Percentiles rank a stretch among this genome's conserved stretches.
These are phyloP conservation scores for Anodontia alba DNA, from an alignment of 2,888 invertebrate genomes.

Conservation along the genomic window DNA sequence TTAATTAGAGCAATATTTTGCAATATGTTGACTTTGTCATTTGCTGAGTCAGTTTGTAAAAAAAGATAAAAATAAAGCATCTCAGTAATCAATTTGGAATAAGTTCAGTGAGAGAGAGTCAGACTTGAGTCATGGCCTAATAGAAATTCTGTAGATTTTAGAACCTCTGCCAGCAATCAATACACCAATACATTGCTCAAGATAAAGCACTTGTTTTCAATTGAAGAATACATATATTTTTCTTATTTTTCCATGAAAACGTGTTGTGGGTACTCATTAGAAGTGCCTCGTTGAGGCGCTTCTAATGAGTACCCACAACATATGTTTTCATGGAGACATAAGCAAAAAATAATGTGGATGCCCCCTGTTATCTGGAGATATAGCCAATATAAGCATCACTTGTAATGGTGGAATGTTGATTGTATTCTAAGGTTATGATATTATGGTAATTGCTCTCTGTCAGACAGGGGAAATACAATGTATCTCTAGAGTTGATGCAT, in stretches of 20 bases:
- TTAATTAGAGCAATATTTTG: neutral
- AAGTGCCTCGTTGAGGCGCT: too few species aligned
- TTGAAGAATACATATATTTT: too few species aligned
- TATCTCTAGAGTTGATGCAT: neutral
- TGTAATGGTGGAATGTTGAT: too few species aligned
- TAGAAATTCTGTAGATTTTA: constrained; percentile 9
- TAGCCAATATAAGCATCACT: too few species aligned
- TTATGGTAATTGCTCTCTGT: neutral
- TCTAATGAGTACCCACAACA: too few species aligned
- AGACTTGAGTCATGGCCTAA: constrained; percentile 4
- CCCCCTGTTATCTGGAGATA: too few species aligned
- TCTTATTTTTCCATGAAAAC: too few species aligned
- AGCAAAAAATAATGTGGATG: too few species aligned
- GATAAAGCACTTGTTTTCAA: too few species aligned
- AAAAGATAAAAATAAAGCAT: neutral
- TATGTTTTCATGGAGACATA: too few species aligned
- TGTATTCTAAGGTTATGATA: neutral
- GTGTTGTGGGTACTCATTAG: too few species aligned
- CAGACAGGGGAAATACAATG: neutral
- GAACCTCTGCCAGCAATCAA: neutral
- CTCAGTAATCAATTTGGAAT: neutral
- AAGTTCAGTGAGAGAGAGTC: neutral
- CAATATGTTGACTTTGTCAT: neutral
- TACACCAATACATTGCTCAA: too few species aligned
- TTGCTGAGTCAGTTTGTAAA: neutral